Evolutionary conservation across 2,888 invertebrate species (phyloP).

Genomic region (Aquatica leii): DNA sequence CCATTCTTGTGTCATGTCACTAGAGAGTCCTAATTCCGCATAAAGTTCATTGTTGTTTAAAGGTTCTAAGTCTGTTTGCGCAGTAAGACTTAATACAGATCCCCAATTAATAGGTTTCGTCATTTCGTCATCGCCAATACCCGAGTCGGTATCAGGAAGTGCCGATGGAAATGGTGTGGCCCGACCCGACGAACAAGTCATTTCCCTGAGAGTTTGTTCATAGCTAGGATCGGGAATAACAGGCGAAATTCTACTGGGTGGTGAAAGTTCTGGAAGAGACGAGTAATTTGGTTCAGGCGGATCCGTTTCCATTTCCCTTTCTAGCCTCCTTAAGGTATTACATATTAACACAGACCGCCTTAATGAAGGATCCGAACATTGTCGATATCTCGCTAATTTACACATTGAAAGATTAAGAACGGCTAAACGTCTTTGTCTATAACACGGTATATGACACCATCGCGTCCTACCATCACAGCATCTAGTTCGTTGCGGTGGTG

Average conservation of each 20-base stretch:
- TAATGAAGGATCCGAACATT: slow-evolving; percentile 88
- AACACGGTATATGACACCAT: slow-evolving; percentile 85
- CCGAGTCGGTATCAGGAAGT: slow-evolving; percentile 73
- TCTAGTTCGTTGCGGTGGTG: slow-evolving; percentile 57
- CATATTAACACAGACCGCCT: slow-evolving; percentile 92
- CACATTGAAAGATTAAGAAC: slow-evolving; percentile 92
- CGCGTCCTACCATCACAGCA: slow-evolving; percentile 60
- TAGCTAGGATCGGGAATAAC: slow-evolving; percentile 48
- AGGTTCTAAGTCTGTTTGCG: slow-evolving; percentile 86
- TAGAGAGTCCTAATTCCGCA: slow-evolving; percentile 73
- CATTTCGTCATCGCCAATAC: slow-evolving; percentile 78
- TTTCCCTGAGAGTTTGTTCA: slow-evolving; percentile 61
- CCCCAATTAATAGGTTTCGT: slow-evolving; percentile 90
- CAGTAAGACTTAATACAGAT: slow-evolving; percentile 85
- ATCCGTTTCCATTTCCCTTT: slow-evolving; percentile 85
- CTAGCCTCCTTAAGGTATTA: slow-evolving; percentile 88
- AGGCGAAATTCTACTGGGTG: slow-evolving; percentile 53
- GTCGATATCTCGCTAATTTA: slow-evolving; percentile 86
- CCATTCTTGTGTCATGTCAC: slow-evolving; percentile 71
- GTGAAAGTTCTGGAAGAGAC: slow-evolving; percentile 60
- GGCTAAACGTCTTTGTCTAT: slow-evolving; percentile 84
- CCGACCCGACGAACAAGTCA: slow-evolving; percentile 65
- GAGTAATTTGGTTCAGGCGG: slow-evolving; percentile 62
- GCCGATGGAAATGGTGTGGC: slow-evolving; percentile 75
- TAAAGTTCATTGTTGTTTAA: slow-evolving; percentile 82